phyloP scores from a whole-genome alignment of 2,113 vertebrate species.

The Argyrosomus japonicus region DNA sequence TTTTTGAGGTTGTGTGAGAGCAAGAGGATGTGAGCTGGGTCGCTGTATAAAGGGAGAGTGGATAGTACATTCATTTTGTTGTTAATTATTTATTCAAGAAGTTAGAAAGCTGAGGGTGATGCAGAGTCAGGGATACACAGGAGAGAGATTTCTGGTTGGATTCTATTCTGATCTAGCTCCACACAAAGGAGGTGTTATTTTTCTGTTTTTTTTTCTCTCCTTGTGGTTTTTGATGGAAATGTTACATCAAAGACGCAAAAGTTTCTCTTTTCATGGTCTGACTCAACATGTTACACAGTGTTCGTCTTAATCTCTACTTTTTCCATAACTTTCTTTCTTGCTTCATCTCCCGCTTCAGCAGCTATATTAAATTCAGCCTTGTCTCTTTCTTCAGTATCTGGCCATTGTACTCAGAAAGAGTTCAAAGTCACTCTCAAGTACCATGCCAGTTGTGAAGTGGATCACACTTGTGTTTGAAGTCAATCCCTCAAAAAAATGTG shows the following conservation, averaged over 20 bases:
- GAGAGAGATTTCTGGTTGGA: slow-evolving; percentile 24
- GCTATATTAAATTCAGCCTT: slow-evolving; percentile 33
- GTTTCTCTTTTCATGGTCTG: slow-evolving; percentile 44
- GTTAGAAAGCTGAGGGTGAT: slow-evolving; percentile 30
- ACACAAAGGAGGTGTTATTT: slow-evolving; percentile 17
- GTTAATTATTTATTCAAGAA: slow-evolving; percentile 51
- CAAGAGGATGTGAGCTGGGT: not conserved
- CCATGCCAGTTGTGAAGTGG: slow-evolving; percentile 60
- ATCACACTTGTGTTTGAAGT: slow-evolving; percentile 74
- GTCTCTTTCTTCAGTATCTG: slow-evolving; percentile 42
- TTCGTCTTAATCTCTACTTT: slow-evolving; percentile 52
- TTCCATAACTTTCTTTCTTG: slow-evolving; percentile 44
- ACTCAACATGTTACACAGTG: slow-evolving; percentile 47
- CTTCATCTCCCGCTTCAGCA: slow-evolving; percentile 5
- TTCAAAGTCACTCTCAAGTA: slow-evolving; percentile 76
- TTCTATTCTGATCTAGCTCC: slow-evolving; percentile 42
- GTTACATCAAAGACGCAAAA: slow-evolving; percentile 58
- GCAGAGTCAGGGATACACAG: slow-evolving; percentile 34
- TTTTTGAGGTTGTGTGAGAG: slow-evolving; percentile 1
- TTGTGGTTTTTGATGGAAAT: slow-evolving; percentile 54
- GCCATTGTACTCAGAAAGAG: slow-evolving; percentile 57
- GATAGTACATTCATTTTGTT: slow-evolving; percentile 13
- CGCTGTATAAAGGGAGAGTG: not conserved
- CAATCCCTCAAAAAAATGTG: slow-evolving; percentile 49
- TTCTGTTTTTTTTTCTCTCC: slow-evolving; percentile 2